phyloP scores from a whole-genome alignment of 2,113 vertebrate genomes.

The Bos javanicus region DNA sequence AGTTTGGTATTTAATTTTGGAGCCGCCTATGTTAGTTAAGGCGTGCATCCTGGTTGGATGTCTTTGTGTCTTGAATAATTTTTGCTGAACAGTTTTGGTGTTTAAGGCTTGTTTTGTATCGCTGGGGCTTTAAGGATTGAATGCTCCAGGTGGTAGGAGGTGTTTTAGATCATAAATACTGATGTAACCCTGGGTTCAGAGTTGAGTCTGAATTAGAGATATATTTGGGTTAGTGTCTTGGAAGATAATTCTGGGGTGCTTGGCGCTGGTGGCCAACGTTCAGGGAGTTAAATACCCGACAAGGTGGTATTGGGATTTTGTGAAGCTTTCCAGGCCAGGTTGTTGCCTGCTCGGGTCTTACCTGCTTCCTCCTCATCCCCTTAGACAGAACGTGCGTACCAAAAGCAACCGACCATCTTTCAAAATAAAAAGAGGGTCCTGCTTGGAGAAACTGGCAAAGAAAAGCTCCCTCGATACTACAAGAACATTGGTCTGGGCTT shows the following conservation, averaged over 20 bases:
- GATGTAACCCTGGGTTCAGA: background rate
- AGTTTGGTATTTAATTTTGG: background rate
- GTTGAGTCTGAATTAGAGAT: background rate
- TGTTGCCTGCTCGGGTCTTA: fast-evolving
- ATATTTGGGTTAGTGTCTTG: too few relatives aligned
- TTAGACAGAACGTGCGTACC: slow-evolving; percentile 95
- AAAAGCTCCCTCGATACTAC: slow-evolving; percentile 95
- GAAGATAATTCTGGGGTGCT: background rate
- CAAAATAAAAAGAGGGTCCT: slow-evolving; percentile 97
- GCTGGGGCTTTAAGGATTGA: background rate
- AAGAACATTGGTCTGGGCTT: slow-evolving; percentile 94
- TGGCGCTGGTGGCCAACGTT: too few relatives aligned
- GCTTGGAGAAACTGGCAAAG: slow-evolving; percentile 87
- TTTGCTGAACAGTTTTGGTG: background rate
- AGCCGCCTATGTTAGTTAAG: fast-evolving
- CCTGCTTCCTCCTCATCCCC: fast-evolving
- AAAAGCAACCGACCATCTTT: slow-evolving; percentile 99
- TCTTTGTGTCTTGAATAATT: background rate
- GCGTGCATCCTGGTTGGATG: background rate
- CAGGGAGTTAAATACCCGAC: background rate
- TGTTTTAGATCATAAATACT: background rate
- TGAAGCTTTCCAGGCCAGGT: background rate
- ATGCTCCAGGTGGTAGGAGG: background rate
- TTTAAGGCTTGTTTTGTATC: background rate
- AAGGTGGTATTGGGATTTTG: background rate